These are phyloP conservation scores for Malaclemys terrapin DNA, from an alignment of 2,113 vertebrate species.

Conservation along the genomic window DNA sequence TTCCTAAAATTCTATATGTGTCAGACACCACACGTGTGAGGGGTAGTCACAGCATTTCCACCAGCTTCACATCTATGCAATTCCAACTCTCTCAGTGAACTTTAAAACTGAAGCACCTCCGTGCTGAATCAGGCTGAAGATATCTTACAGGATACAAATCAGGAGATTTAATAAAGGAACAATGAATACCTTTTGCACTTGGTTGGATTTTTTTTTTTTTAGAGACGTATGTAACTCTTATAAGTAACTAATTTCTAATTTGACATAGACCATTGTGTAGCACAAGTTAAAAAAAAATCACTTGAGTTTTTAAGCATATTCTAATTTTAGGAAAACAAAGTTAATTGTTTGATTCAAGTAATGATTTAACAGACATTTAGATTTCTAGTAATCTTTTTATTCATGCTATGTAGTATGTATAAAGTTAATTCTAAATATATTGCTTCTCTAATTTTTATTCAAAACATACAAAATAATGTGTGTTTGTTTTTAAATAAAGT, in stretches of 20 bases:
- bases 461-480: not conserved
- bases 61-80: not conserved
- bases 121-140: not conserved
- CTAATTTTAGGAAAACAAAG: not conserved
- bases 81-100: not conserved
- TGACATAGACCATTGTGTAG: not conserved
- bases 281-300: not conserved
- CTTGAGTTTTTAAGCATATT: not conserved
- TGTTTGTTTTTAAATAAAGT: not conserved
- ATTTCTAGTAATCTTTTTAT: not conserved
- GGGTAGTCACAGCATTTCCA: accelerated
- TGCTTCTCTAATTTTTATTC: not conserved
- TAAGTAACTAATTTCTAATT: slow-evolving; percentile 16
- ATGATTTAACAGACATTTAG: not conserved
- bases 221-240: not conserved
- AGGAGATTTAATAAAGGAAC: not conserved
- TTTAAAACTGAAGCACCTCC: not conserved
- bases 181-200: not conserved
- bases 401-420: not conserved
- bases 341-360: not conserved
- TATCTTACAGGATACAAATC: not conserved
- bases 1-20: not conserved
- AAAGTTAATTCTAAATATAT: not conserved
- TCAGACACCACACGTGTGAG: accelerated
- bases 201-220: not conserved